Conservation (phyloP, 2,888 invertebrate genomes). For the Acrobasis suavella region DNA sequence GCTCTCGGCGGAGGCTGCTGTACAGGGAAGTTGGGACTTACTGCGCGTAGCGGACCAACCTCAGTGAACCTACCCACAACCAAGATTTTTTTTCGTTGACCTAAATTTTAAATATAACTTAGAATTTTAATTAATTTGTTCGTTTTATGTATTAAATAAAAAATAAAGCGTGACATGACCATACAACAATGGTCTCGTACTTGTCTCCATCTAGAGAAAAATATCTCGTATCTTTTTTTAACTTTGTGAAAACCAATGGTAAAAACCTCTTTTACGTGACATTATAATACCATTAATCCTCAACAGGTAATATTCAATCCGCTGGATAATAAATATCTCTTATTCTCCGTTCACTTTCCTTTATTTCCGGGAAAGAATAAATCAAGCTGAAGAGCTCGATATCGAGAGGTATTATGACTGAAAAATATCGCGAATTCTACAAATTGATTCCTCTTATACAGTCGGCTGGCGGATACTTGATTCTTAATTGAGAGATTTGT, state of each 20-base stretch:
- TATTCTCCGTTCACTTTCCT: constrained; percentile 20
- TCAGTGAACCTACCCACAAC: too few species aligned
- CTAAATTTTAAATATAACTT: too few species aligned
- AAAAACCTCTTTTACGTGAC: background rate
- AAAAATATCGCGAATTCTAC: constrained; percentile 4
- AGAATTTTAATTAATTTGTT: too few species aligned
- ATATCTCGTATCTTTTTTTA: too few species aligned
- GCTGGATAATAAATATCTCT: constrained; percentile 19
- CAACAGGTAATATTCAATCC: constrained; percentile 40
- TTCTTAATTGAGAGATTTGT: background rate
- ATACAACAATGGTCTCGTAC: too few species aligned
- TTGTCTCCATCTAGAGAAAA: too few species aligned
- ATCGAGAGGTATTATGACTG: constrained; percentile 5
- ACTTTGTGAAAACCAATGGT: background rate
- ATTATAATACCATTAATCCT: constrained; percentile 5
- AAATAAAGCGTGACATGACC: too few species aligned
- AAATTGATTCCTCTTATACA: background rate
- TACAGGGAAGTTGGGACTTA: too few species aligned
- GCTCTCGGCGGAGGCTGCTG: too few species aligned
- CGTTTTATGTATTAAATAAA: too few species aligned
- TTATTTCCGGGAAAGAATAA: constrained; percentile 19
- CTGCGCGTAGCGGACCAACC: too few species aligned
- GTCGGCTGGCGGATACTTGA: background rate
- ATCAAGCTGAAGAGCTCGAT: constrained; percentile 12
- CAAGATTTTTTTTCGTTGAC: too few species aligned